These are phyloP conservation scores for Chloropsis hardwickii DNA, from an alignment of 2,113 vertebrate species.

Conservation along the genomic window DNA sequence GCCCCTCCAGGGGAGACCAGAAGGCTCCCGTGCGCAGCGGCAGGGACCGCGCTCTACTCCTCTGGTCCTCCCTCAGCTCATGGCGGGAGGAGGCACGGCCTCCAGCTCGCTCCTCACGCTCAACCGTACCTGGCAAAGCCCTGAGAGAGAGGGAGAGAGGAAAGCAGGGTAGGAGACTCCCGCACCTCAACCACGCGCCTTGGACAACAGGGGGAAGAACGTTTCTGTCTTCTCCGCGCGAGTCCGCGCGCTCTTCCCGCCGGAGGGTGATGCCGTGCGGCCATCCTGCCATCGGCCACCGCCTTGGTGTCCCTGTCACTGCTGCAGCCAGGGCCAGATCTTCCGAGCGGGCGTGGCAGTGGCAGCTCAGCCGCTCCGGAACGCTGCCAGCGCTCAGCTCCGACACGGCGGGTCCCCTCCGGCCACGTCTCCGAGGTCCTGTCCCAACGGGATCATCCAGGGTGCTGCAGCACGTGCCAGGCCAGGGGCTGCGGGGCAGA, in stretches of 20 bases:
- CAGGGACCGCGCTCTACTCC: constrained; percentile 22
- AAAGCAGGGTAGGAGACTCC: constrained; percentile 58
- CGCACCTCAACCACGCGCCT: background rate
- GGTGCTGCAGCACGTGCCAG: background rate
- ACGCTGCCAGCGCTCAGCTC: background rate
- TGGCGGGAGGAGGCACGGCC: constrained; percentile 38
- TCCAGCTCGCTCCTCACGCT: constrained; percentile 42
- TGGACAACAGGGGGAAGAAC: background rate
- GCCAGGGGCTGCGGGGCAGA: background rate
- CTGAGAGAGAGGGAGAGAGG: constrained; percentile 63
- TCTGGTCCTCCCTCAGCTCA: constrained; percentile 52
- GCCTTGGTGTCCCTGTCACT: background rate
- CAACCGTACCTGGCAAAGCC: constrained; percentile 50
- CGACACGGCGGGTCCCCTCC: rapidly evolving
- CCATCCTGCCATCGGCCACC: background rate
- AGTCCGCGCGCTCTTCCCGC: background rate
- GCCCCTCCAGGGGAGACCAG: constrained; percentile 36
- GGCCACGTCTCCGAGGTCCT: rapidly evolving
- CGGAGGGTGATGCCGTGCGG: background rate
- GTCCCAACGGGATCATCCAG: background rate
- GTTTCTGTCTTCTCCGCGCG: background rate
- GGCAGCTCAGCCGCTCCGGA: background rate
- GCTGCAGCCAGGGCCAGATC: background rate
- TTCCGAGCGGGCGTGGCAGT: background rate
- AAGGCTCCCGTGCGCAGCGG: background rate